Percentiles rank a stretch among this genome's conserved stretches.
phyloP scores from a whole-genome alignment of 2,888 invertebrate genomes.

The Octonoba sinensis region DNA sequence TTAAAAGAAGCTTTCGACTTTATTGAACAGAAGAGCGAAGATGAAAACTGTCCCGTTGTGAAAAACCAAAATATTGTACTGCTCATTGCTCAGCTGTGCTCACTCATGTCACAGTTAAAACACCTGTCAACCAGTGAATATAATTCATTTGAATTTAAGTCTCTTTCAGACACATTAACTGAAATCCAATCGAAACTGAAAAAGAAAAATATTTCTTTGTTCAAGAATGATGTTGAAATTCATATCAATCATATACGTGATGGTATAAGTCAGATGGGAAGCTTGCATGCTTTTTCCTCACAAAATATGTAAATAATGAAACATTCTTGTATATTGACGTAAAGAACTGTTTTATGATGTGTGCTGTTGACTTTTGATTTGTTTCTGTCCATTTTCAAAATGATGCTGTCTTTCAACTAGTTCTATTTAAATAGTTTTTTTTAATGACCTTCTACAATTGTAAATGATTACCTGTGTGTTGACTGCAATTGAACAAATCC shows the following conservation, averaged over 20 bases:
- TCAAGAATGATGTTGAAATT: conserved; percentile 87
- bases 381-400: too few species aligned
- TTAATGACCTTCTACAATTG: too few species aligned
- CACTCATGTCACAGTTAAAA: conserved; percentile 86
- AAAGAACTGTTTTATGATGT: too few species aligned
- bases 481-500: too few species aligned
- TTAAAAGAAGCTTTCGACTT: conserved; percentile 85
- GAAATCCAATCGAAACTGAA: conserved; percentile 86
- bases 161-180: conserved; percentile 90
- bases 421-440: too few species aligned
- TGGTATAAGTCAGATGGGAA: conserved; percentile 66
- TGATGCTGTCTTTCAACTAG: too few species aligned
- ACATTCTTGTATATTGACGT: too few species aligned
- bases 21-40: conserved; percentile 74
- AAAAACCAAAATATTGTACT: conserved; percentile 76
- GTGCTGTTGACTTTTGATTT: too few species aligned
- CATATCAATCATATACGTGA: conserved; percentile 88
- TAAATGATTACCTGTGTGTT: too few species aligned
- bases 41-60: conserved; percentile 65
- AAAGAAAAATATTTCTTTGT: conserved; percentile 78
- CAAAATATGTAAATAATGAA: conserved; percentile 33
- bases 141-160: conserved; percentile 90
- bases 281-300: conserved; percentile 66
- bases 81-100: conserved; percentile 88
- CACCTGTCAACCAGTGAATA: conserved; percentile 72